phyloP scores from a whole-genome alignment of 2,888 invertebrate species.

The Mesoligia furuncula region DNA sequence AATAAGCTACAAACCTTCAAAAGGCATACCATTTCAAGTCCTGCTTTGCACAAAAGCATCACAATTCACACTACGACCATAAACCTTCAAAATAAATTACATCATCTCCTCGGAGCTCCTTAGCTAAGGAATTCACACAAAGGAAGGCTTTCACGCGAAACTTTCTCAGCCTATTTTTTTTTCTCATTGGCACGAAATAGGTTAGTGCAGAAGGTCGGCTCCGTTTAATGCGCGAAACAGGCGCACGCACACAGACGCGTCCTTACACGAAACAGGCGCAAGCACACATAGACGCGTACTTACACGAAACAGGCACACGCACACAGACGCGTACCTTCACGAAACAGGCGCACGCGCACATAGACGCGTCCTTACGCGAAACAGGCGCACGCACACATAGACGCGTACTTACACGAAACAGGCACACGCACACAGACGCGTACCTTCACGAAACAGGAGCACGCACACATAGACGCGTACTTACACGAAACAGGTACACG shows the following conservation, averaged over 20 bases:
- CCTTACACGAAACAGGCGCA: not conserved
- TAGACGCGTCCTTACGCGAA: too few relatives aligned
- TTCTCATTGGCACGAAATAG: conserved; percentile 53
- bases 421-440: not conserved
- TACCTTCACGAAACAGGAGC: not conserved
- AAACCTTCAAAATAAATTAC: conserved; percentile 68
- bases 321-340: not conserved
- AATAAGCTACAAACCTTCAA: not conserved
- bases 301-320: not conserved
- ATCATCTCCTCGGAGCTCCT: conserved; percentile 58
- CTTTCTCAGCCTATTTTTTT: conserved; percentile 66
- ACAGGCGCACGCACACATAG: too few relatives aligned
- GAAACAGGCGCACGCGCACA: too few relatives aligned
- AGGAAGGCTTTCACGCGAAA: conserved; percentile 68
- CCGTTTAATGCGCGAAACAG: not conserved
- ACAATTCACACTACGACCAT: conserved; percentile 48
- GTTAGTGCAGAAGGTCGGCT: conserved; percentile 2
- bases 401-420: not conserved
- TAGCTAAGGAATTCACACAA: conserved; percentile 70
- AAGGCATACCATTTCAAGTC: conserved; percentile 20
- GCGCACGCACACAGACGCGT: not conserved
- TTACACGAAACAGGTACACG: not conserved
- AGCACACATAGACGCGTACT: too few relatives aligned
- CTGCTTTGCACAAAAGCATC: conserved; percentile 51
- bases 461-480: too few relatives aligned